Percentiles rank a stretch among this genome's conserved stretches.
Conservation (phyloP, 2,797 vertebrate genomes). For the Phrynocephalus guinanensis region DNA sequence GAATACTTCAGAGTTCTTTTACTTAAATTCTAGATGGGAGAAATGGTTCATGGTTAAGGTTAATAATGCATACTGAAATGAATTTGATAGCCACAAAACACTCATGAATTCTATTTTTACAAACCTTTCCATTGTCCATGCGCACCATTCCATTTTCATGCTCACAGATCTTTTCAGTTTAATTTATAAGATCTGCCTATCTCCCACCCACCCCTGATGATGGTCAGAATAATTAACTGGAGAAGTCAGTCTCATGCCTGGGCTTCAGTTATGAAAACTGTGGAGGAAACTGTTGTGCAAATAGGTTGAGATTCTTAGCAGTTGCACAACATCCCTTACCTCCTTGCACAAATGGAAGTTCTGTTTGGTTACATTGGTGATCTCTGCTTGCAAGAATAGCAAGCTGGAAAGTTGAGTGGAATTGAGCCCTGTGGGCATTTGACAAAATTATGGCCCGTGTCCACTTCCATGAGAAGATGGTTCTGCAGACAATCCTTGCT, state of each 20-base stretch:
- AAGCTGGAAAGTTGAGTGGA: no score
- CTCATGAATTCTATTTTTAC: not conserved
- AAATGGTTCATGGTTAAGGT: not conserved
- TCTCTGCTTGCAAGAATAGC: no score
- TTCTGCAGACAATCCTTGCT: not conserved
- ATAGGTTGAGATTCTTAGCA: no score
- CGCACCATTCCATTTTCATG: not conserved
- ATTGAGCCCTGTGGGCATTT: no score
- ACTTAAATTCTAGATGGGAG: not conserved
- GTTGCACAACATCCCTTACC: no score
- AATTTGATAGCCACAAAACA: not conserved
- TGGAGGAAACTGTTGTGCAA: no score
- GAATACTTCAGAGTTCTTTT: not conserved
- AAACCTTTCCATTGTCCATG: not conserved
- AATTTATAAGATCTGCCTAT: not conserved
- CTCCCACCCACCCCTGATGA: not conserved
- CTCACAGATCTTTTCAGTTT: not conserved
- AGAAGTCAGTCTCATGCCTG: not conserved
- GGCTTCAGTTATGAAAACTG: no score
- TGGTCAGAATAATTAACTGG: not conserved
- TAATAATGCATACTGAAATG: not conserved
- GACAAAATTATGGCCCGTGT: no score
- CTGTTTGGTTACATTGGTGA: no score
- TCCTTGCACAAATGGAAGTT: no score
- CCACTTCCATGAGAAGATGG: not conserved